phyloP scores from a whole-genome alignment of 2,888 invertebrate species.

The Patella depressa region DNA sequence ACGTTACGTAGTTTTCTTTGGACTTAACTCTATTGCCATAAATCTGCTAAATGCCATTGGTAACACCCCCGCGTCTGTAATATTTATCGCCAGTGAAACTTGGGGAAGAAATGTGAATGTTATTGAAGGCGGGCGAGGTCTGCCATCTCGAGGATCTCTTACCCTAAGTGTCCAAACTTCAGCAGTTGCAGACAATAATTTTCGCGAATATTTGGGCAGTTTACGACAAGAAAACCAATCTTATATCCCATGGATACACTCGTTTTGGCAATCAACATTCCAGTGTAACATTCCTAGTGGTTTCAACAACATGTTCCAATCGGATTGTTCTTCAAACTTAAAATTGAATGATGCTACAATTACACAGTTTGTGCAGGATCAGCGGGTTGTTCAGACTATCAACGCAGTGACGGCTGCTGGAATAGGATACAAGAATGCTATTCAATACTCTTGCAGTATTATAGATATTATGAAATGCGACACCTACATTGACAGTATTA shows the following conservation, averaged over 20 bases:
- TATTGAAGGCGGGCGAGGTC: conserved; percentile 32
- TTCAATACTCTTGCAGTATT: conserved; percentile 21
- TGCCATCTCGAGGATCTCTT: conserved; percentile 47
- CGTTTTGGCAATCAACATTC: conserved; percentile 1
- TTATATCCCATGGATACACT: background rate
- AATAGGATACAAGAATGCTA: conserved; percentile 34
- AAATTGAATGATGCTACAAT: background rate
- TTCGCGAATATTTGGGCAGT: conserved; percentile 33
- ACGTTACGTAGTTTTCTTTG: conserved; percentile 51
- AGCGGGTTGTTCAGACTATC: conserved; percentile 49
- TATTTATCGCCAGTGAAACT: conserved; percentile 58
- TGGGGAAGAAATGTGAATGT: conserved; percentile 51
- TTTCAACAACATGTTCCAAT: background rate
- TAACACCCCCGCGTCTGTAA: conserved; percentile 26
- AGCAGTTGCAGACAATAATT: conserved; percentile 24
- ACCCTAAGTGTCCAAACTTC: conserved; percentile 45
- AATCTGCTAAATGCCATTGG: conserved; percentile 43
- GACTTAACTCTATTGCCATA: conserved; percentile 44
- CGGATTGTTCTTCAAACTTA: background rate
- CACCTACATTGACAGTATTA: background rate
- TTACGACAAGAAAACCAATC: background rate
- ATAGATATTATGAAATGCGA: background rate
- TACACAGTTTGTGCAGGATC: conserved; percentile 37
- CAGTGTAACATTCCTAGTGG: background rate
- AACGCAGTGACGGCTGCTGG: conserved; percentile 48